These are phyloP conservation scores for Hirtodrosophila histrioides DNA, from an alignment of 2,888 invertebrate species.

Conservation along the genomic window DNA sequence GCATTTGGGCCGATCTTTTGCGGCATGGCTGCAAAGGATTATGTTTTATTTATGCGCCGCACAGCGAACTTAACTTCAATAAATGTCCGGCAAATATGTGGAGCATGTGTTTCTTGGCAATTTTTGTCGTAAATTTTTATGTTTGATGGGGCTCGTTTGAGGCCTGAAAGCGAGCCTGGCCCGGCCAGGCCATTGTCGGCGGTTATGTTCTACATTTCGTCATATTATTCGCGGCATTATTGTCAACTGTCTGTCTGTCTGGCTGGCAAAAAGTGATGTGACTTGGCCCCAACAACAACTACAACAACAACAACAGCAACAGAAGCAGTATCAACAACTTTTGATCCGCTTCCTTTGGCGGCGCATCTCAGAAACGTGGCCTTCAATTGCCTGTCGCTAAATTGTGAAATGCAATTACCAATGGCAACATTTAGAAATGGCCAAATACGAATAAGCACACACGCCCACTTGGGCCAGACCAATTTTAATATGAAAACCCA, in stretches of 20 bases:
- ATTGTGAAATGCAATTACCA: conserved; percentile 77
- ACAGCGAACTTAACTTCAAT: conserved; percentile 85
- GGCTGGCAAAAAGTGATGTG: conserved; percentile 66
- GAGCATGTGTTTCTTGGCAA: conserved; percentile 85
- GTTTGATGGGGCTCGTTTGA: conserved; percentile 58
- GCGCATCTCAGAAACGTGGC: conserved; percentile 52
- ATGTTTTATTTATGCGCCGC: conserved; percentile 85
- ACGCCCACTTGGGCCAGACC: conserved; percentile 49
- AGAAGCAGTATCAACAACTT: conserved; percentile 7
- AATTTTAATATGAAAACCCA: conserved; percentile 75
- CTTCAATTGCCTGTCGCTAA: conserved; percentile 63
- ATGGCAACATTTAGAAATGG: conserved; percentile 33
- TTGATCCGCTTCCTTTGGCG: conserved; percentile 53
- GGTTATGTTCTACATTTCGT: conserved; percentile 81
- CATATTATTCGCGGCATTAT: conserved; percentile 82
- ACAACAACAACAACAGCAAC: too few relatives aligned
- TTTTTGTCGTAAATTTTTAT: conserved; percentile 83
- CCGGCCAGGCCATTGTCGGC: conserved; percentile 62
- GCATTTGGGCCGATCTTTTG: conserved; percentile 33
- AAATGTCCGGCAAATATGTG: conserved; percentile 85
- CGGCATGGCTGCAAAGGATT: conserved; percentile 77
- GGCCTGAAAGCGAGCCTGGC: conserved; percentile 1
- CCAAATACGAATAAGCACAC: conserved; percentile 21
- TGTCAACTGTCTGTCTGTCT: conserved; percentile 68
- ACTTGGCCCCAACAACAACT: conserved; percentile 16